Evolutionary conservation across 1,140 invertebrate genomes (phyloP).

Genomic region (Sesamia nonagrioides): DNA sequence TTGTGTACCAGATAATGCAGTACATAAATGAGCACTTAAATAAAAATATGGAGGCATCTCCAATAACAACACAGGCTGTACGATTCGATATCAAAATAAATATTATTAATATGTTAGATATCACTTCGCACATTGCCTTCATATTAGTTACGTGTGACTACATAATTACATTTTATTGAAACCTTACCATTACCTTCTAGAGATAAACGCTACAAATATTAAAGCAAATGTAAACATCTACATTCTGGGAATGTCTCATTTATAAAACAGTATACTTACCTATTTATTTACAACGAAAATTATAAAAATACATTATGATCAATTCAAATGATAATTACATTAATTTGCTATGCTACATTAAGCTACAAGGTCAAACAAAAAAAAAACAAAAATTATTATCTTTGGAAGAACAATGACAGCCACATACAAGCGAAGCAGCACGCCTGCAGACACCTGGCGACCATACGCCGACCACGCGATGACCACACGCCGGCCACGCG

Average conservation of each 20-base stretch:
- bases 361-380: conserved; percentile 49
- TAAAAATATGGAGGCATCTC: conserved; percentile 28
- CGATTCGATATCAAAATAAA: conserved; percentile 50
- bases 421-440: conserved; percentile 32
- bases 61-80: conserved; percentile 26
- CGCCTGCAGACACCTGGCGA: background rate
- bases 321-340: conserved; percentile 42
- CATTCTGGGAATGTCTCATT: conserved; percentile 77
- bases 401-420: conserved; percentile 54
- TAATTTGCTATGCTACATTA: conserved; percentile 41
- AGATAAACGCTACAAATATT: conserved; percentile 69
- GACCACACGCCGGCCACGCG: background rate
- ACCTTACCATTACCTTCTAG: conserved; percentile 59
- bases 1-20: conserved; percentile 8
- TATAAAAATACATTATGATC: conserved; percentile 77
- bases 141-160: conserved; percentile 47
- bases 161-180: conserved; percentile 55
- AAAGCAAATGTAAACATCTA: conserved; percentile 77
- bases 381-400: conserved; percentile 44
- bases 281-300: conserved; percentile 75
- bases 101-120: conserved; percentile 46
- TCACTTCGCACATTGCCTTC: conserved; percentile 46
- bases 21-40: conserved; percentile 31
- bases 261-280: conserved; percentile 62
- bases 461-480: background rate